These are phyloP conservation scores for Aporrectodea caliginosa DNA, from an alignment of 1,140 invertebrate genomes.

Conservation along the genomic window DNA sequence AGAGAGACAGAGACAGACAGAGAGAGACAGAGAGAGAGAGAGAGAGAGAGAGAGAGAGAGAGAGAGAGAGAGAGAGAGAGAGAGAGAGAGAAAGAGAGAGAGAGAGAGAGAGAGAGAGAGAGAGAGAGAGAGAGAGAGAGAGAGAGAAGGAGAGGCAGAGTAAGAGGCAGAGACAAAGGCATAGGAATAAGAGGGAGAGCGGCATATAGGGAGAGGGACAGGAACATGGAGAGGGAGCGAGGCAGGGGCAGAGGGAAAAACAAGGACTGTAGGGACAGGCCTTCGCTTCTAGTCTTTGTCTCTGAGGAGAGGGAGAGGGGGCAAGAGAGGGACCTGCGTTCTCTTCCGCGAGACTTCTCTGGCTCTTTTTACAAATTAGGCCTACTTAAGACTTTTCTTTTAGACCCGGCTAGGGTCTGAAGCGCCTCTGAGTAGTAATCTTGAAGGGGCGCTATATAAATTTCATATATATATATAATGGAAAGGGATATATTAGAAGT, in stretches of 20 bases:
- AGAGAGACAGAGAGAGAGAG: background rate
- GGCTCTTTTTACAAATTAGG: no score
- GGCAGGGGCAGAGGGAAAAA: background rate
- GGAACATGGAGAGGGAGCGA: background rate
- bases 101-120: background rate
- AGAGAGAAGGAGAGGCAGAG: background rate
- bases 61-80: background rate
- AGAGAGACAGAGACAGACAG: no score
- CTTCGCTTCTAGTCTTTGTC: no score
- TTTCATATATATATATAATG: no score
- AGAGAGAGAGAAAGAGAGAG: background rate
- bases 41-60: background rate
- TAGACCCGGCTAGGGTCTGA: no score
- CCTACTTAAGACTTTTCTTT: no score
- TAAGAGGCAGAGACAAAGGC: background rate
- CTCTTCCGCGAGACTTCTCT: no score
- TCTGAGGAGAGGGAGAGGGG: no score
- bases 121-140: background rate
- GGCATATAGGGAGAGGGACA: background rate
- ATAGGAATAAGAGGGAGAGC: background rate
- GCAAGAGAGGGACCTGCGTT: no score
- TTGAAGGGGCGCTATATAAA: no score
- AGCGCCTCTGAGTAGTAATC: no score
- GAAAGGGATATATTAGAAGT: no score
- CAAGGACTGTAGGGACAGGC: background rate